Evolutionary conservation across 2,113 vertebrate genomes (phyloP).

Genomic region (Daboia siamensis): DNA sequence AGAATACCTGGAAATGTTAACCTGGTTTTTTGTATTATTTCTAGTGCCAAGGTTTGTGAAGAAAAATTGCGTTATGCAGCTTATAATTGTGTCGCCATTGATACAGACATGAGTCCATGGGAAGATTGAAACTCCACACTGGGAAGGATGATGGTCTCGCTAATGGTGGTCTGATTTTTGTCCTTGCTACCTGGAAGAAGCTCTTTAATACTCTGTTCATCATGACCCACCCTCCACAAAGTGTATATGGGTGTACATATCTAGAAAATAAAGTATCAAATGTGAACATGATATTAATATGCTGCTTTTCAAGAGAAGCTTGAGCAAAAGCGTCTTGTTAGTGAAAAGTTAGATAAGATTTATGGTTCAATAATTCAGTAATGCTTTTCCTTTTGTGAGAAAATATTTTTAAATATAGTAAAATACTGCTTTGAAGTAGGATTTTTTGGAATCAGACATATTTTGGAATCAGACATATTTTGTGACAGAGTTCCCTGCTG

Average conservation of each 20-base stretch:
- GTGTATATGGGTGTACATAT: constrained; percentile 23
- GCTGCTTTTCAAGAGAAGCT: background rate
- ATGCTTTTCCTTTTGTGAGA: background rate
- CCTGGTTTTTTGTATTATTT: background rate
- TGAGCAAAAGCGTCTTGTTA: background rate
- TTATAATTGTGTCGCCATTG: constrained; percentile 97
- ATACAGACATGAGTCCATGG: constrained; percentile 97
- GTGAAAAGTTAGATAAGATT: background rate
- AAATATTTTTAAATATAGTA: background rate
- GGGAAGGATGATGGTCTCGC: background rate
- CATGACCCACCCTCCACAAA: constrained; percentile 8
- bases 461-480: background rate
- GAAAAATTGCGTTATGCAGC: constrained; percentile 96
- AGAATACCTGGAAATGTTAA: background rate
- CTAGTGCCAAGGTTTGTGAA: constrained; percentile 91
- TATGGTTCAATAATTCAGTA: background rate
- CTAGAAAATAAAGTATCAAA: constrained; percentile 53
- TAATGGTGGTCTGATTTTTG: background rate
- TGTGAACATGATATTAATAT: constrained; percentile 25
- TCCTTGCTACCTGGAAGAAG: constrained; percentile 7
- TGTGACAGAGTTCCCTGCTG: background rate
- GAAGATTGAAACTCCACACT: constrained; percentile 77
- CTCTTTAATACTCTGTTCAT: background rate
- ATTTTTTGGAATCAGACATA: background rate
- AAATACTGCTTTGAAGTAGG: background rate